phyloP scores from a whole-genome alignment of 2,113 vertebrate genomes.

The Paralichthys olivaceus region DNA sequence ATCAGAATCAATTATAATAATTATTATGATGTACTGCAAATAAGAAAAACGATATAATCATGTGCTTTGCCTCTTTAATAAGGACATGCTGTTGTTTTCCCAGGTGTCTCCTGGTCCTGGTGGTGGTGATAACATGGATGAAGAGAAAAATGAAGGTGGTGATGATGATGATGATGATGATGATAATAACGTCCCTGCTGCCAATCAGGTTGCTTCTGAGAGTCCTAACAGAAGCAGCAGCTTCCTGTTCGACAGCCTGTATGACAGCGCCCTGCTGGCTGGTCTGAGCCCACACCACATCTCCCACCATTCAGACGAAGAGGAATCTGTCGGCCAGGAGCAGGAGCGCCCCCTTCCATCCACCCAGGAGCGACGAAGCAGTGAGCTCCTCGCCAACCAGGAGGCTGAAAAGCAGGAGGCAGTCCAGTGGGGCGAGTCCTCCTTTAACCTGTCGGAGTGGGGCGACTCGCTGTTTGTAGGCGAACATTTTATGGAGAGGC shows the following conservation, averaged over 20 bases:
- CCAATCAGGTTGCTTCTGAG: constrained; percentile 63
- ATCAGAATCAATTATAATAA: neutral
- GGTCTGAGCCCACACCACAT: constrained; percentile 49
- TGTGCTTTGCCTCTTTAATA: neutral
- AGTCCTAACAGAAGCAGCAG: constrained; percentile 89
- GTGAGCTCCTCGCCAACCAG: constrained; percentile 69
- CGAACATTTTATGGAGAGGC: constrained; percentile 81
- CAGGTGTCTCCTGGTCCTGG: constrained; percentile 53
- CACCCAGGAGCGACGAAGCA: constrained; percentile 58
- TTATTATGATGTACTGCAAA: too few relatives aligned
- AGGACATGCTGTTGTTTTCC: constrained; percentile 16
- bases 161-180: neutral
- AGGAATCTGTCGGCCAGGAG: constrained; percentile 53
- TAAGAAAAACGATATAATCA: neutral
- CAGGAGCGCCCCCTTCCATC: neutral
- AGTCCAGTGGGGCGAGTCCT: constrained; percentile 84
- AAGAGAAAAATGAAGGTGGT: constrained; percentile 27
- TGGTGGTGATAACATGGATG: constrained; percentile 7
- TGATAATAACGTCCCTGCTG: neutral
- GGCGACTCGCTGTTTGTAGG: constrained; percentile 84
- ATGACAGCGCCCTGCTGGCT: constrained; percentile 79
- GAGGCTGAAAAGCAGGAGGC: constrained; percentile 79
- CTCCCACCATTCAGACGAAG: constrained; percentile 46
- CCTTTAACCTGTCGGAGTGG: constrained; percentile 87
- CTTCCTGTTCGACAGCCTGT: constrained; percentile 93